Base-by-base conservation (phyloP, 1,140 invertebrate genomes). In the Nymphalis io region DNA sequence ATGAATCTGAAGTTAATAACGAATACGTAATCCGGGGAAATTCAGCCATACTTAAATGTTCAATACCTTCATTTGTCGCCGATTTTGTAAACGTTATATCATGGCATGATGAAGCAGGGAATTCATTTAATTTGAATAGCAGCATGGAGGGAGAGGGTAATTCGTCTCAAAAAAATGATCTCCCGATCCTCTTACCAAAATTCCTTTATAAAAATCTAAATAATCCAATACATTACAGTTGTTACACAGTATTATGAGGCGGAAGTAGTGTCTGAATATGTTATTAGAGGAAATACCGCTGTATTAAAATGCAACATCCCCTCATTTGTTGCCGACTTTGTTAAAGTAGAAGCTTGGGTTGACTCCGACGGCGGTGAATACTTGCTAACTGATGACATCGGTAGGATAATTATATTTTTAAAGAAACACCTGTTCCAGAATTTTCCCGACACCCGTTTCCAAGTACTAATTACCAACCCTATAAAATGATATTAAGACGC, bases 221-320 rank as follows among this genome's bases (percentile, higher is more conserved):
- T 15, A 16, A n/a, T 38, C 27, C 16, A 61, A 20, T 55, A 57
- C 44, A 82, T 92, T 93, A 53, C 93, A 98, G 98, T 98, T 85
- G 96, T 98, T 39, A 96, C 95, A 82, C 96, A 97, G 87, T 96
- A 96, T 87, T 98, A 98, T 90, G 96, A 98, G 87, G 95, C 97
- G 20, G 96, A 98, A 90, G 96, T 98, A 60, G 95, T 97, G n/a
- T 97, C 97, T 46, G 97, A 97, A 81, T 98, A 98, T 91, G 96
- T 98, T 27, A 98, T 98, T 81, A 94, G 96, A 65, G 97, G 97
- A 60, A 98, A 98, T 90, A 96, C 97, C 53, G 98, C 97, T 20
- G 96, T 98, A 58, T 89, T 98, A 46, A 98, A 98, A 91, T 98
- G 98, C 88, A 96, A 95, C 76, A 98, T 98, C 77, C 98, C 98